A percentile compares a stretch with the other conserved stretches of the same genome.
Evolutionary conservation across 2,113 vertebrate species (phyloP).

Genomic region (Bufo bufo): DNA sequence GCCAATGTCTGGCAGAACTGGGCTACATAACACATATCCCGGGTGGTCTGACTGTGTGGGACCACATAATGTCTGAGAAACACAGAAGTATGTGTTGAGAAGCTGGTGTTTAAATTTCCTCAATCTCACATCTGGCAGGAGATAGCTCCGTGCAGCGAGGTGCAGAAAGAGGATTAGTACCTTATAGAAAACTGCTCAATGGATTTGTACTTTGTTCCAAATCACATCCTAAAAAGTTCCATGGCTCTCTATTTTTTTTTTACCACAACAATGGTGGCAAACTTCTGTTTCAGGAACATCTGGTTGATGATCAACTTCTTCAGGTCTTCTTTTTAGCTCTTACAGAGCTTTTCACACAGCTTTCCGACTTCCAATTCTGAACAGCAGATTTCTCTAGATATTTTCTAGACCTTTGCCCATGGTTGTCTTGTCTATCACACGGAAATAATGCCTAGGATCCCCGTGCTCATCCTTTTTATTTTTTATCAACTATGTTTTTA

Average conservation of each 20-base stretch:
- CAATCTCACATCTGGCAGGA: slow-evolving; percentile 48
- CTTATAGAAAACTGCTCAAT: slow-evolving; percentile 11
- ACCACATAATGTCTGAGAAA: slow-evolving; percentile 47
- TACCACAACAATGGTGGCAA: neutral
- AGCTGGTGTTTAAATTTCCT: slow-evolving; percentile 28
- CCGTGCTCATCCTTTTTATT: too few relatives aligned
- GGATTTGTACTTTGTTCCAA: slow-evolving; percentile 18
- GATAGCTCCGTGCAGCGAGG: slow-evolving; percentile 43
- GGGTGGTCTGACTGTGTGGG: slow-evolving; percentile 55
- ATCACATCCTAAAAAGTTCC: slow-evolving; percentile 2
- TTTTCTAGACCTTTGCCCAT: neutral
- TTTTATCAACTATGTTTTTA: too few relatives aligned
- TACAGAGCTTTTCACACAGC: neutral
- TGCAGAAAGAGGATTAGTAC: slow-evolving; percentile 46
- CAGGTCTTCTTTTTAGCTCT: neutral
- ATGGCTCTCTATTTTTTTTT: neutral
- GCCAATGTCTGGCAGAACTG: slow-evolving; percentile 25
- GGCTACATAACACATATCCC: slow-evolving; percentile 20
- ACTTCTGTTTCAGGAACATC: neutral
- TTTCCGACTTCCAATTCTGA: neutral
- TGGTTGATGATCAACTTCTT: neutral
- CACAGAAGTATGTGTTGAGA: slow-evolving; percentile 52
- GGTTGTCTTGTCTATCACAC: too few relatives aligned
- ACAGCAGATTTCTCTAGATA: neutral
- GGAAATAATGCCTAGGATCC: too few relatives aligned